Percentiles rank a stretch among this genome's conserved stretches.
phyloP scores from a whole-genome alignment of 2,888 invertebrate species.

The Syrphus vitripennis region DNA sequence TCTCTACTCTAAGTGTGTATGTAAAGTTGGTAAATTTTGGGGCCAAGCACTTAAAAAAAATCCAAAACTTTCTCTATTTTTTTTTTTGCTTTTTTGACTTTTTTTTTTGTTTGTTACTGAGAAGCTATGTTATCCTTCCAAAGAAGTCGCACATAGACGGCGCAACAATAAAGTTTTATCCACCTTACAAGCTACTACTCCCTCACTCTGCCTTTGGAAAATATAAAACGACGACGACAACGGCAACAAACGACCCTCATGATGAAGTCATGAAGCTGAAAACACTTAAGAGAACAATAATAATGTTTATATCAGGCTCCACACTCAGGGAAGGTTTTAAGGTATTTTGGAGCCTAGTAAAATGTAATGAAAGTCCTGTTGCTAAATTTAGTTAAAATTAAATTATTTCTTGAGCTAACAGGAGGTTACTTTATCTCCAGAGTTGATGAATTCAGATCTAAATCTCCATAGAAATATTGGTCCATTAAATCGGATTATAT shows the following conservation, averaged over 20 bases:
- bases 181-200: not conserved
- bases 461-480: no score
- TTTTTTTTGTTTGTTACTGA: conserved; percentile 3
- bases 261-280: conserved; percentile 70
- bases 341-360: not conserved
- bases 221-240: conserved; percentile 29
- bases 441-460: no score
- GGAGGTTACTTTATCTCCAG: no score
- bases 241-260: conserved; percentile 58
- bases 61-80: conserved; percentile 65
- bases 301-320: conserved; percentile 63
- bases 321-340: not conserved
- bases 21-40: conserved; percentile 62
- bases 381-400: no score
- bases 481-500: no score
- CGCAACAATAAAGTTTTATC: conserved; percentile 52
- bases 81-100: conserved; percentile 53
- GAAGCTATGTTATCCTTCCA: conserved; percentile 35
- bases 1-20: conserved; percentile 55
- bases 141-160: conserved; percentile 65
- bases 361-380: no score
- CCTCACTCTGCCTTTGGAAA: not conserved
- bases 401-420: no score
- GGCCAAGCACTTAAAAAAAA: conserved; percentile 52
- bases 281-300: conserved; percentile 72